These are phyloP conservation scores for Phataginus tetradactyla DNA, from an alignment of 2,797 vertebrate genomes.

Conservation along the genomic window DNA sequence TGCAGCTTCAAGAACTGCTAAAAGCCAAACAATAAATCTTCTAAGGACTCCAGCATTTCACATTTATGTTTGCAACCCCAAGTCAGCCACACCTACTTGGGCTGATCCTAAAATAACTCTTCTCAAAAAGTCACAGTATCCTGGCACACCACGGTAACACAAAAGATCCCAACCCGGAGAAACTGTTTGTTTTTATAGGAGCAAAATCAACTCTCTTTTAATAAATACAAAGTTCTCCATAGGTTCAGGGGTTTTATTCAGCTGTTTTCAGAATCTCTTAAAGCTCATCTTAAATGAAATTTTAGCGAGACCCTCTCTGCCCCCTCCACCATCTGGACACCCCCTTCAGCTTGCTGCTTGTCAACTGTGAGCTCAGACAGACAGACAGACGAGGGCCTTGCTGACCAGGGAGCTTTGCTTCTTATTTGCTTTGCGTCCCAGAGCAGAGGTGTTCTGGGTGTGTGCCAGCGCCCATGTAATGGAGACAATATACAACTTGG, in stretches of 20 bases:
- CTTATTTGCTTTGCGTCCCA: background rate
- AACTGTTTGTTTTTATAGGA: conserved; percentile 62
- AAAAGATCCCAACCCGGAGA: background rate
- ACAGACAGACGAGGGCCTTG: background rate
- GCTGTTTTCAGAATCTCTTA: conserved; percentile 38
- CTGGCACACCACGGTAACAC: conserved; percentile 15
- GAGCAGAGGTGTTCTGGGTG: background rate
- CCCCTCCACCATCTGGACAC: background rate
- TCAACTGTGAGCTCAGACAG: background rate
- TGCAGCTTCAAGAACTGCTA: background rate
- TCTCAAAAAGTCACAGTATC: conserved; percentile 38
- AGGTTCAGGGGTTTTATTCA: conserved; percentile 16
- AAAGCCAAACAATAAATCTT: background rate
- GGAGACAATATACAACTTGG: background rate
- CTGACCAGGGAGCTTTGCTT: background rate
- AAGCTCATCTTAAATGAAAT: conserved; percentile 52
- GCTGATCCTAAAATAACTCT: conserved; percentile 60
- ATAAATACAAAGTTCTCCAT: conserved; percentile 36
- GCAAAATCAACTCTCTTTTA: conserved; percentile 44
- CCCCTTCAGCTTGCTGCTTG: background rate
- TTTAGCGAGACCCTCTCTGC: background rate
- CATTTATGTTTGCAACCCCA: background rate
- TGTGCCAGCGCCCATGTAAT: fast-evolving
- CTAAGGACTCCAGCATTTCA: background rate
- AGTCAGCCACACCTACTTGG: conserved; percentile 41